phyloP scores from a whole-genome alignment of 2,888 invertebrate genomes.

The Stenodera caucasica region DNA sequence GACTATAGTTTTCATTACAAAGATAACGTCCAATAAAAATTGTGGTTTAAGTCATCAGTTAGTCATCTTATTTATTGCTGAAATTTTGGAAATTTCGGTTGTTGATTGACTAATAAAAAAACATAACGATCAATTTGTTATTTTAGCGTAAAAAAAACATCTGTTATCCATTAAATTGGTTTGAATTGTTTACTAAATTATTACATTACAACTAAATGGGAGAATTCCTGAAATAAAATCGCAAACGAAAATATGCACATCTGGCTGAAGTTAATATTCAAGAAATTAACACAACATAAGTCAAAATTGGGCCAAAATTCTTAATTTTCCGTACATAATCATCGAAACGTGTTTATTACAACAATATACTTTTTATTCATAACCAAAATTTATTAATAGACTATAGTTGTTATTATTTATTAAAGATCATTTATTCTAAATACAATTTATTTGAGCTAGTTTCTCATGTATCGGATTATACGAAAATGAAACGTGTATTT shows the following conservation, averaged over 20 bases:
- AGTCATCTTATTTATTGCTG: no score
- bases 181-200: neutral
- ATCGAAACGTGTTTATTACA: conserved; percentile 1
- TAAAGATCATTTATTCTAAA: neutral
- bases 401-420: neutral
- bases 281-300: neutral
- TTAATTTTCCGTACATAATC: neutral
- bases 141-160: neutral
- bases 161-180: neutral
- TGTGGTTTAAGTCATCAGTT: no score
- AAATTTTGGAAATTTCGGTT: no score
- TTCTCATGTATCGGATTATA: neutral
- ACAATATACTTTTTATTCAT: neutral
- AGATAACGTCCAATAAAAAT: no score
- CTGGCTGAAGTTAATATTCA: neutral
- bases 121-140: no score
- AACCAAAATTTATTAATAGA: no score
- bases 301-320: neutral
- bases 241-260: conserved; percentile 1
- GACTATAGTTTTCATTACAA: no score
- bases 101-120: no score
- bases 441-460: no score
- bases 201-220: neutral
- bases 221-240: conserved; percentile 1
- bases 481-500: neutral